Conservation (phyloP, 1,140 invertebrate genomes). For the Tetragnatha versicolor region DNA sequence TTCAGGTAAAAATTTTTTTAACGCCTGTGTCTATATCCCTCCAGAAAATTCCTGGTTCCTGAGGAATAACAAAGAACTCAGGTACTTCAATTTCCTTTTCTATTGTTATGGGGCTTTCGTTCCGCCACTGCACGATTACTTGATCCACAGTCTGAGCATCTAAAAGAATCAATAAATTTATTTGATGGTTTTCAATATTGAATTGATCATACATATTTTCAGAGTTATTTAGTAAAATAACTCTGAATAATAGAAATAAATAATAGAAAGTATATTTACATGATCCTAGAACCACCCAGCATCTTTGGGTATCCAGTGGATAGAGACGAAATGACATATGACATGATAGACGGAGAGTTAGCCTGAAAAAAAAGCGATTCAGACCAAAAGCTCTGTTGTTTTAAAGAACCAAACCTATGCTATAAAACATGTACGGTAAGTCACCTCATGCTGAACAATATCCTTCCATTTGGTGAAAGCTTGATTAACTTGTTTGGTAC, state of each 20-base stretch:
- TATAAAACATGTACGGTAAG: background rate
- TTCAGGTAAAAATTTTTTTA: no score
- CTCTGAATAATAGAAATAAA: no score
- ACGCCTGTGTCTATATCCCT: constrained; percentile 57
- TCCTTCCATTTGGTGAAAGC: constrained; percentile 62
- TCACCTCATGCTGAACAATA: constrained; percentile 66
- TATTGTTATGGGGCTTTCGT: constrained; percentile 50
- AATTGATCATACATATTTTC: background rate
- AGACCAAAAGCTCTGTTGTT: no score
- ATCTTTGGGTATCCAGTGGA: constrained; percentile 58
- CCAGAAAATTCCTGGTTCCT: constrained; percentile 36
- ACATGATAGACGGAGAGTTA: constrained; percentile 58
- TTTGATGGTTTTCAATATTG: background rate
- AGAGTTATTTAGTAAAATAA: background rate
- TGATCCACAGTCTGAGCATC: constrained; percentile 58
- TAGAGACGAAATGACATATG: constrained; percentile 59
- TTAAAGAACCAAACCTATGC: no score
- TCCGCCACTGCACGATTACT: constrained; percentile 54
- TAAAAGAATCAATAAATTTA: constrained; percentile 10
- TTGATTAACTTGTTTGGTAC: constrained; percentile 65
- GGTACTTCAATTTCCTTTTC: constrained; percentile 57
- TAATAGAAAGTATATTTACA: constrained; percentile 57
- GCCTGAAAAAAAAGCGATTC: no score
- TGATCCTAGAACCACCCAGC: constrained; percentile 56
- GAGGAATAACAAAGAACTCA: constrained; percentile 50